A percentile compares a stretch with the other conserved stretches of the same genome.
Evolutionary conservation across 2,888 invertebrate genomes (phyloP).

Genomic region (Cactoblastis cactorum): DNA sequence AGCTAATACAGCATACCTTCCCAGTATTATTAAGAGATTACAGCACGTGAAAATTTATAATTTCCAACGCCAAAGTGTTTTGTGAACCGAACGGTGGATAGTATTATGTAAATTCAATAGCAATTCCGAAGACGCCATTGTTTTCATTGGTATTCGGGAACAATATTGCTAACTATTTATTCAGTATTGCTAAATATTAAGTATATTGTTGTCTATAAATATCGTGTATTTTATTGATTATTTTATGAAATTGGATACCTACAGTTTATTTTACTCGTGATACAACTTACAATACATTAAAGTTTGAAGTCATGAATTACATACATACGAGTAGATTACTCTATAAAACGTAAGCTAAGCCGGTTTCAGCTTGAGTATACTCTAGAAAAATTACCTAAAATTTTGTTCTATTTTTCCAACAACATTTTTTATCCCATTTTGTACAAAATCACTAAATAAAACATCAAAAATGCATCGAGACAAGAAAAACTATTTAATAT

Average conservation of each 20-base stretch:
- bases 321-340: too few relatives aligned
- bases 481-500: slow-evolving; percentile 76
- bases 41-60: slow-evolving; percentile 56
- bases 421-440: neutral
- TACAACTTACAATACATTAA: too few relatives aligned
- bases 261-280: too few relatives aligned
- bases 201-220: neutral
- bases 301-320: too few relatives aligned
- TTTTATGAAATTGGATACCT: too few relatives aligned
- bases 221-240: too few relatives aligned
- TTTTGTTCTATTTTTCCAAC: neutral
- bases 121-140: slow-evolving; percentile 40
- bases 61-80: slow-evolving; percentile 43
- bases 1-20: slow-evolving; percentile 29
- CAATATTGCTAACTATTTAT: slow-evolving; percentile 21
- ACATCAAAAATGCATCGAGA: slow-evolving; percentile 56
- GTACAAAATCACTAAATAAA: slow-evolving; percentile 31
- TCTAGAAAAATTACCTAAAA: neutral
- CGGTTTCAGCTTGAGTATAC: too few relatives aligned
- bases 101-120: slow-evolving; percentile 65
- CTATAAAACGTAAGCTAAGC: too few relatives aligned
- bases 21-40: slow-evolving; percentile 59
- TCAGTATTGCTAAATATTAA: neutral
- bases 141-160: slow-evolving; percentile 39
- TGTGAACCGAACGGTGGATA: slow-evolving; percentile 44